Percentiles rank a stretch among this genome's conserved stretches.
Conservation (phyloP, 2,113 vertebrate genomes). For the Uria lomvia region DNA sequence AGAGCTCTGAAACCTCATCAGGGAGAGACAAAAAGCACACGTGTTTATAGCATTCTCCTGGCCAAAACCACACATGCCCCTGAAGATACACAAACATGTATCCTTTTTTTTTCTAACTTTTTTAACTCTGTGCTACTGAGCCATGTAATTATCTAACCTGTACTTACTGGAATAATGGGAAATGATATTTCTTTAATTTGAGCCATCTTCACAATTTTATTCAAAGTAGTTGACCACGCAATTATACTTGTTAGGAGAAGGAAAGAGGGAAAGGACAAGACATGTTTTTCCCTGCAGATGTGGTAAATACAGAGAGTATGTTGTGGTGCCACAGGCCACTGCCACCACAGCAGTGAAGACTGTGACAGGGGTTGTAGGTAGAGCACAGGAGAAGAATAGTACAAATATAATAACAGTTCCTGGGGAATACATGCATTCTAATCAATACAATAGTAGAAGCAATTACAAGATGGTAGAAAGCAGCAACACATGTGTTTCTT, state of each 20-base stretch:
- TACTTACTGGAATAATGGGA: constrained; percentile 1
- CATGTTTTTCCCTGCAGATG: background rate
- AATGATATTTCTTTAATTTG: constrained; percentile 51
- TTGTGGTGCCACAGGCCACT: background rate
- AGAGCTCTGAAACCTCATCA: background rate
- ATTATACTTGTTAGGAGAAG: background rate
- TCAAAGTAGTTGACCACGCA: constrained; percentile 1
- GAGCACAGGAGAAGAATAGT: background rate
- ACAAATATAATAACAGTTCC: background rate
- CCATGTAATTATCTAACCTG: constrained; percentile 25
- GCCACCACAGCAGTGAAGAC: background rate
- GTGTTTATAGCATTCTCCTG: background rate
- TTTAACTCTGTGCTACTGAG: background rate
- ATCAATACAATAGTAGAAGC: background rate
- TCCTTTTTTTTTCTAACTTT: background rate
- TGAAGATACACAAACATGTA: background rate
- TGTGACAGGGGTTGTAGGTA: background rate
- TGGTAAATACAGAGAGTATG: background rate
- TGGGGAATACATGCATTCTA: background rate
- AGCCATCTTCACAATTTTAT: constrained; percentile 13
- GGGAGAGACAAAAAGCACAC: background rate
- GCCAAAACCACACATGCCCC: background rate
- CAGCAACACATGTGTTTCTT: background rate
- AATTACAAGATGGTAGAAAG: background rate
- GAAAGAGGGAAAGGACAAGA: background rate